Evolutionary conservation across 2,888 invertebrate genomes (phyloP).

Genomic region (Drosophila fungiperda): DNA sequence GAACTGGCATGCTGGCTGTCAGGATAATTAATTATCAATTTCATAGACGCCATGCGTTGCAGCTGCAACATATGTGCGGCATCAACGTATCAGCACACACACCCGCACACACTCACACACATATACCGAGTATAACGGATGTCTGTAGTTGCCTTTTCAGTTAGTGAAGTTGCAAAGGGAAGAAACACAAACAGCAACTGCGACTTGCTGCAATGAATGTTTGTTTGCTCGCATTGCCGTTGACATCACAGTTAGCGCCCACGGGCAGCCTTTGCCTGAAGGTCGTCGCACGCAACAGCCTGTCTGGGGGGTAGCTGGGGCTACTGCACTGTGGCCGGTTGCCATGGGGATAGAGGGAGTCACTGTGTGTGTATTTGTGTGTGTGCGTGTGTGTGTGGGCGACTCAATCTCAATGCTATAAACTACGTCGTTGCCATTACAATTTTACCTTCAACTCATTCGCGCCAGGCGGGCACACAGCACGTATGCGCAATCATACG

Average conservation of each 20-base stretch:
- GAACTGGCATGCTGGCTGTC: conserved; percentile 24
- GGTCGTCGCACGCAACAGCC: conserved; percentile 56
- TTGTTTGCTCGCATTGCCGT: conserved; percentile 32
- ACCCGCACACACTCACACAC: conserved; percentile 16
- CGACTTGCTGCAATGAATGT: conserved; percentile 25
- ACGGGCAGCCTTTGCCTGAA: conserved; percentile 49
- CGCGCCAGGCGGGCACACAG: conserved; percentile 42
- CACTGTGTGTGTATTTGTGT: conserved; percentile 7
- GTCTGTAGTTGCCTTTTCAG: conserved; percentile 41
- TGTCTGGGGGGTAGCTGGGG: background rate
- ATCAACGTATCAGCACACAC: conserved; percentile 27
- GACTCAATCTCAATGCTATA: conserved; percentile 72
- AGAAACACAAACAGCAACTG: conserved; percentile 12
- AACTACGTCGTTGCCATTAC: conserved; percentile 65
- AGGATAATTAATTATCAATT: conserved; percentile 82
- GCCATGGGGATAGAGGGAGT: background rate
- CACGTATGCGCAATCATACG: conserved; percentile 72
- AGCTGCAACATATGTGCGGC: conserved; percentile 28
- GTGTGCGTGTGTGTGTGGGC: conserved; percentile 24
- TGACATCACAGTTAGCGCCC: conserved; percentile 45
- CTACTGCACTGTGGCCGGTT: conserved; percentile 10
- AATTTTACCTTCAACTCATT: conserved; percentile 68
- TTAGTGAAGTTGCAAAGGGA: conserved; percentile 35
- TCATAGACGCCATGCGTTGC: conserved; percentile 54
- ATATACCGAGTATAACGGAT: background rate